phyloP scores from a whole-genome alignment of 2,797 vertebrate species.

The Avahi laniger region DNA sequence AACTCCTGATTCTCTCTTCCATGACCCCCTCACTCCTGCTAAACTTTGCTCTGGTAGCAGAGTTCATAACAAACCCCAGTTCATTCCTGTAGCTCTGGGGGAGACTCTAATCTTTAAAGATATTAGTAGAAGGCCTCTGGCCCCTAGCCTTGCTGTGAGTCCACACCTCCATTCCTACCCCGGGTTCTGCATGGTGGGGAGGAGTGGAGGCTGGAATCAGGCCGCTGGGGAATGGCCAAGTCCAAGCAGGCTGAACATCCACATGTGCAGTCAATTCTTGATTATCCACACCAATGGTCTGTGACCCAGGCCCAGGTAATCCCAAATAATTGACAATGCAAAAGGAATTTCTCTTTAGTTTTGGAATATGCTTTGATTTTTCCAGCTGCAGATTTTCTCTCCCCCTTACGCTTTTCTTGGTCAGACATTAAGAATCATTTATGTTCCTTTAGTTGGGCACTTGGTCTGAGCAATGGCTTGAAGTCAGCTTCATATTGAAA shows the following conservation, averaged over 20 bases:
- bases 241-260: conserved; percentile 41
- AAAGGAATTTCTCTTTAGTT: conserved; percentile 66
- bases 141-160: not conserved
- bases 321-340: conserved; percentile 66
- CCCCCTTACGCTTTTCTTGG: conserved; percentile 37
- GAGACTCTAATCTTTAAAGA: not conserved
- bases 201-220: not conserved
- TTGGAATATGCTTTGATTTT: conserved; percentile 61
- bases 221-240: not conserved
- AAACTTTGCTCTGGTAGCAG: not conserved
- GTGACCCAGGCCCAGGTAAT: conserved; percentile 61
- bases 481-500: conserved; percentile 69
- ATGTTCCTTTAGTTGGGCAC: conserved; percentile 62
- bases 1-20: not conserved
- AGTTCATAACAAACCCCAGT: not conserved
- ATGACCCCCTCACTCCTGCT: not conserved
- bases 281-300: conserved; percentile 73
- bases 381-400: not conserved
- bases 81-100: not conserved
- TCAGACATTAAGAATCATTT: conserved; percentile 70
- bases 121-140: not conserved
- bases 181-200: not conserved
- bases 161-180: not conserved
- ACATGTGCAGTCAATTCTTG: conserved; percentile 69
- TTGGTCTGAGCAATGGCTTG: conserved; percentile 71